Evolutionary conservation across 2,888 invertebrate genomes (phyloP).

Genomic region (Agonopterix arenella): DNA sequence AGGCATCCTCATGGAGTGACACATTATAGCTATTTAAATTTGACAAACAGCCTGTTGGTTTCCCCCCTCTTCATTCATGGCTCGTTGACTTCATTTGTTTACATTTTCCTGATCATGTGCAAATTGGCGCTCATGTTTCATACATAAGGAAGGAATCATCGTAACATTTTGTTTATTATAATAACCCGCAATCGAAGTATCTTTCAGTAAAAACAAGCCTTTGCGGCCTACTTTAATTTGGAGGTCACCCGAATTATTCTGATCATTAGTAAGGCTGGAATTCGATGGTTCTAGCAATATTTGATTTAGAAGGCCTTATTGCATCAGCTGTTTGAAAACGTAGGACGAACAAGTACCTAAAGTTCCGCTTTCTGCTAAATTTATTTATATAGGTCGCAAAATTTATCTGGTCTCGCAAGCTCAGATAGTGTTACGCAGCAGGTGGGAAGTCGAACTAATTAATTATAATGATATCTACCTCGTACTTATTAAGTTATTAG

Average conservation of each 20-base stretch:
- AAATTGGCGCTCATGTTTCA: background rate
- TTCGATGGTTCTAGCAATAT: conserved; percentile 9
- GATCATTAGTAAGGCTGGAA: conserved; percentile 16
- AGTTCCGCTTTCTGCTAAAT: conserved; percentile 25
- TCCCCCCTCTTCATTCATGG: conserved; percentile 39
- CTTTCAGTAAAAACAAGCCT: background rate
- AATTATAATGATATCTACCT: no score
- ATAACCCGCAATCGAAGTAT: background rate
- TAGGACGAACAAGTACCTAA: conserved; percentile 18
- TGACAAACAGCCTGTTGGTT: conserved; percentile 51
- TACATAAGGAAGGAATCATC: background rate
- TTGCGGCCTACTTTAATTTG: conserved; percentile 17
- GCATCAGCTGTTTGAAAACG: conserved; percentile 22
- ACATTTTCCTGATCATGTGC: conserved; percentile 35
- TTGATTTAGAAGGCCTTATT: conserved; percentile 26
- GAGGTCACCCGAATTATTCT: conserved; percentile 22
- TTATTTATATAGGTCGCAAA: conserved; percentile 2
- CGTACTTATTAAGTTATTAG: no score
- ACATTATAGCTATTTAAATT: conserved; percentile 13
- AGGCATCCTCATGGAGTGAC: no score
- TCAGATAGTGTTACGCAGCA: no score
- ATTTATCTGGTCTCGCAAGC: no score
- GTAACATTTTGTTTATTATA: background rate
- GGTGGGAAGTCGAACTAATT: no score
- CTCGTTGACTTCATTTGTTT: conserved; percentile 48